Evolutionary conservation across 2,888 invertebrate species (phyloP).

Genomic region (Meiosimyza decipiens): DNA sequence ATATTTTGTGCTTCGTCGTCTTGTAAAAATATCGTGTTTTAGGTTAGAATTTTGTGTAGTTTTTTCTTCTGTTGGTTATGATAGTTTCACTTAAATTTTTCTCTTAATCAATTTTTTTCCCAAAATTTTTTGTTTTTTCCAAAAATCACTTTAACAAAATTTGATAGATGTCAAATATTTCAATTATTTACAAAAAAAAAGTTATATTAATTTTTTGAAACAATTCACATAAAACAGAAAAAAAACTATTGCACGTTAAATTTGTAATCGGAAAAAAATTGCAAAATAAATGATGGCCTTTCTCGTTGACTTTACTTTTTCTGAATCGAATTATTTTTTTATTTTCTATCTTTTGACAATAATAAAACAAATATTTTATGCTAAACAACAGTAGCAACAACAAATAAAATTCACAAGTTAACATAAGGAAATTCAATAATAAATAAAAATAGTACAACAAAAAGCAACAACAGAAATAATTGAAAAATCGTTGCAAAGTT

Average conservation of each 20-base stretch:
- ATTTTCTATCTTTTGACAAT: slow-evolving; percentile 1
- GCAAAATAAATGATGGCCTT: slow-evolving; percentile 11
- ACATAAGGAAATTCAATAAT: slow-evolving; percentile 3
- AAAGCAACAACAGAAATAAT: neutral
- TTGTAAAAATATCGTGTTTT: slow-evolving; percentile 21
- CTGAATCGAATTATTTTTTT: neutral
- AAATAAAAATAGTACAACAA: neutral
- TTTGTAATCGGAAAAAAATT: slow-evolving; percentile 23
- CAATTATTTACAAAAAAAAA: neutral
- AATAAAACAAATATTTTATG: neutral
- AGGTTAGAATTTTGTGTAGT: neutral
- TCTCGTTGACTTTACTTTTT: neutral
- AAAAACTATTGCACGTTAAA: slow-evolving; percentile 30
- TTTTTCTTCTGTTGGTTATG: neutral
- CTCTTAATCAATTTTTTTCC: neutral
- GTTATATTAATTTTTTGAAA: neutral
- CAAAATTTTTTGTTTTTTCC: neutral
- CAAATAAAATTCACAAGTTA: neutral
- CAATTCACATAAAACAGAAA: neutral
- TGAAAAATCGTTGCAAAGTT: neutral
- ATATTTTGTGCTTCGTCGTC: slow-evolving; percentile 34
- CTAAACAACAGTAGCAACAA: neutral
- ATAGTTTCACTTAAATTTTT: slow-evolving; percentile 3
- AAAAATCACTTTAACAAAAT: neutral
- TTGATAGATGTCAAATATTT: neutral